A percentile compares a stretch with the other conserved stretches of the same genome.
Evolutionary conservation across 35 echinoderm and acorn worm genomes (phyloP).

Genomic region (Antedon bifida): DNA sequence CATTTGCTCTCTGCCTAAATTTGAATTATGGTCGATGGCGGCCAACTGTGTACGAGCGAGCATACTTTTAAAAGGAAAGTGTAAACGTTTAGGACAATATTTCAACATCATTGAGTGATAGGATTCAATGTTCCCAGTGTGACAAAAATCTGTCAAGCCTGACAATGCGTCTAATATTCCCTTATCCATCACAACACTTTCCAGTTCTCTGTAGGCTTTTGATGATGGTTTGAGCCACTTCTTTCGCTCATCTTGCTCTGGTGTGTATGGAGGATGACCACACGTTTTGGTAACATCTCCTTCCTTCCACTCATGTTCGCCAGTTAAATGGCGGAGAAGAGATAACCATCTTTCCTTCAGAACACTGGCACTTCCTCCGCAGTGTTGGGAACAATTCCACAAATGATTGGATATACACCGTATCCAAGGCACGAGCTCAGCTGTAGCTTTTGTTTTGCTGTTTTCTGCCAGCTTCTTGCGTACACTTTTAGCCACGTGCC

Average conservation of each 20-base stretch:
- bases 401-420: constrained; percentile 20
- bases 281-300: neutral
- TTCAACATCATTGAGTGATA: constrained; percentile 1
- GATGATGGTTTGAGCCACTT: neutral
- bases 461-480: constrained; percentile 9
- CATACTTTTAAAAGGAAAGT: neutral
- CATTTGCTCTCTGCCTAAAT: neutral
- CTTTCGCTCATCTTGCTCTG: neutral
- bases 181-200: neutral
- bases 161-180: neutral
- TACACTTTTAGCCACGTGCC: constrained; percentile 11
- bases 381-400: constrained; percentile 15
- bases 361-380: neutral
- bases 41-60: constrained; percentile 9
- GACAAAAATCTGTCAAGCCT: neutral
- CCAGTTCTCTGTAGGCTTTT: neutral
- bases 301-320: neutral
- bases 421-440: constrained; percentile 4
- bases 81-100: constrained; percentile 16
- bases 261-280: neutral
- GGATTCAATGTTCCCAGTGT: constrained; percentile 4
- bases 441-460: constrained; percentile 1
- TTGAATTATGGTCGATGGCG: neutral
- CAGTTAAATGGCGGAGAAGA: neutral
- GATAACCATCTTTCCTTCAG: neutral